These are phyloP conservation scores for Oxyura jamaicensis DNA, from an alignment of 2,113 vertebrate genomes.

Conservation along the genomic window DNA sequence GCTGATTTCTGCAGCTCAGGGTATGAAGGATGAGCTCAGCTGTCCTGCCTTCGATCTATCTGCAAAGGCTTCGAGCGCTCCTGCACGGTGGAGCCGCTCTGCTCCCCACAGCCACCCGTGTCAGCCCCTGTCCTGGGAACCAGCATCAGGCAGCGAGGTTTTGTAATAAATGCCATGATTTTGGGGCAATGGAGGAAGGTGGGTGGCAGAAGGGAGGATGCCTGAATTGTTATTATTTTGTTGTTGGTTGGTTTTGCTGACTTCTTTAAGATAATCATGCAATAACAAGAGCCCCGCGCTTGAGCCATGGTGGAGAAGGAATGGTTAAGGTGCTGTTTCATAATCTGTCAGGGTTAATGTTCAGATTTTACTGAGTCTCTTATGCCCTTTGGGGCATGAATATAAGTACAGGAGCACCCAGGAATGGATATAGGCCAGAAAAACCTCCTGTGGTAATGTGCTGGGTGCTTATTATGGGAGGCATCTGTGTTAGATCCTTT, in stretches of 20 bases:
- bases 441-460: not conserved
- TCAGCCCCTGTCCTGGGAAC: not conserved
- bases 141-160: not conserved
- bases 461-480: not conserved
- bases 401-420: not conserved
- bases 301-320: not conserved
- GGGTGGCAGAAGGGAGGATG: not conserved
- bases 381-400: not conserved
- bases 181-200: not conserved
- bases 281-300: not conserved
- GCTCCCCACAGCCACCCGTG: not conserved
- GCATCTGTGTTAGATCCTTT: not conserved
- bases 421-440: not conserved
- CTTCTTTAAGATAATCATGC: not conserved
- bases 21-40: constrained; percentile 18
- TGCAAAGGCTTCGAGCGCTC: not conserved
- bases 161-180: not conserved
- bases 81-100: not conserved
- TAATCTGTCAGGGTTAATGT: not conserved
- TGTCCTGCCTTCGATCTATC: not conserved
- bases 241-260: not conserved
- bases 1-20: constrained; percentile 12
- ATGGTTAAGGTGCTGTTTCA: not conserved
- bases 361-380: not conserved
- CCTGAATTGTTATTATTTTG: not conserved